Evolutionary conservation across 2,113 vertebrate species (phyloP), one percentile per base, ranked within the genome.

Genomic region (Alexandromys fortis): DNA sequence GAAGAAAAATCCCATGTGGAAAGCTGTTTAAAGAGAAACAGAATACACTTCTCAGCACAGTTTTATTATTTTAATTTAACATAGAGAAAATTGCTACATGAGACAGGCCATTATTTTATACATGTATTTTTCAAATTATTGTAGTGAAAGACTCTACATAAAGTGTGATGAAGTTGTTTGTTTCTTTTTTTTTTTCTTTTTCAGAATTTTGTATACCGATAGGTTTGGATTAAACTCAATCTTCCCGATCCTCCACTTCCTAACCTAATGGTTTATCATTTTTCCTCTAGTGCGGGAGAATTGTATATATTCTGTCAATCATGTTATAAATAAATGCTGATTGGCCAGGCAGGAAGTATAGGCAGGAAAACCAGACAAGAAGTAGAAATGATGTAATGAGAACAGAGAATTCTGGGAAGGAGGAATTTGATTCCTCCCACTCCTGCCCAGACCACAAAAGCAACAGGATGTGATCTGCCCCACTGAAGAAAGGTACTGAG

Each of bases 41-140:
- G 81, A 86, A 81, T 5, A 14, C 28, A 63, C 4, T 72, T 22
- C 11, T 7, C 7, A 35, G 58, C 83, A 63, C 67, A 4, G n/a
- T 63, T 91, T 91, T 70, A 90, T 88, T 81, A 30, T 78, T 68
- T 90, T 86, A 77, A 87, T 33, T 13, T 42, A 58, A 67, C 88
- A 75, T 55, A 79, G 19, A 89, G 3, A 92, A 76, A 75, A 63
- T 58, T 8, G 75, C 2, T 2, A 3, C 1, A 55, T 67, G 14
- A 88, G 28, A 47, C 1, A 87, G 22, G 22, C 0, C 14, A n/a
- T 91, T 76, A 73, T 52, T 78, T 77, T 49, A 45, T 81, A 28
- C 35, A 68, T 81, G 11, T 1, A 67, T 93, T 8, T 10, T 2
- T n/a, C 42, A 26, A 67, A 28, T 45, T 35, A 72, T 3, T 19